phyloP scores from a whole-genome alignment of 2,113 vertebrate species.

The Melanerpes aurifrons region DNA sequence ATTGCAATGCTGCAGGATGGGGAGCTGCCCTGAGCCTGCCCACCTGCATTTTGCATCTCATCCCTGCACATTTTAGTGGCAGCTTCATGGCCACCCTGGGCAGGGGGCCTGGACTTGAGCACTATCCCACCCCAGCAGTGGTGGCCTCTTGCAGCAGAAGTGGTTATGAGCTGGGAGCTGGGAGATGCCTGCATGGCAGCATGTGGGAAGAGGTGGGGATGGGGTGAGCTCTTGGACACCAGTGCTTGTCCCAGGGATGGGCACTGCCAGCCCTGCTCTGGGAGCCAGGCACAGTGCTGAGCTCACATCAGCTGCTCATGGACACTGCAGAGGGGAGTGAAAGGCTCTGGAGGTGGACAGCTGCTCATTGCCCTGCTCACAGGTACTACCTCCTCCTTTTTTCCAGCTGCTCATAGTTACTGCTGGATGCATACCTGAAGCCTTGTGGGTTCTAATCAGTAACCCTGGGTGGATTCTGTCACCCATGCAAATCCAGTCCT shows the following conservation, averaged over 20 bases:
- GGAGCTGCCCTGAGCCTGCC: neutral
- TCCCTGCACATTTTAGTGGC: rapidly evolving
- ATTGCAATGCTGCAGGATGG: neutral
- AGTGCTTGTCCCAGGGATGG: rapidly evolving
- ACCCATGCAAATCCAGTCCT: neutral
- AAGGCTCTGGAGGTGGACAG: neutral
- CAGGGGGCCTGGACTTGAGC: neutral
- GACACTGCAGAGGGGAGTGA: neutral
- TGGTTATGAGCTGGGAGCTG: neutral
- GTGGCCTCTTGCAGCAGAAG: neutral
- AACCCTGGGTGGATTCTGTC: neutral
- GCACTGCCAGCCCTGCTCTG: neutral
- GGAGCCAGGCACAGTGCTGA: rapidly evolving
- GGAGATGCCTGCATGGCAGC: neutral
- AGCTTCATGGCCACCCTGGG: rapidly evolving
- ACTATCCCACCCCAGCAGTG: neutral
- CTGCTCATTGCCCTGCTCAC: neutral
- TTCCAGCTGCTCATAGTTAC: neutral
- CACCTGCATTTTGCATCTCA: neutral
- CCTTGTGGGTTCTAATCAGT: neutral
- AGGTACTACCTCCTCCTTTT: rapidly evolving
- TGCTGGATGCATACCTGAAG: neutral
- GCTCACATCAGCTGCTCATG: rapidly evolving
- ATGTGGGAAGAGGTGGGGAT: neutral
- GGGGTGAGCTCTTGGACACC: rapidly evolving